Evolutionary conservation across 2,888 invertebrate genomes (phyloP).

Genomic region (Alloplasta piceator): DNA sequence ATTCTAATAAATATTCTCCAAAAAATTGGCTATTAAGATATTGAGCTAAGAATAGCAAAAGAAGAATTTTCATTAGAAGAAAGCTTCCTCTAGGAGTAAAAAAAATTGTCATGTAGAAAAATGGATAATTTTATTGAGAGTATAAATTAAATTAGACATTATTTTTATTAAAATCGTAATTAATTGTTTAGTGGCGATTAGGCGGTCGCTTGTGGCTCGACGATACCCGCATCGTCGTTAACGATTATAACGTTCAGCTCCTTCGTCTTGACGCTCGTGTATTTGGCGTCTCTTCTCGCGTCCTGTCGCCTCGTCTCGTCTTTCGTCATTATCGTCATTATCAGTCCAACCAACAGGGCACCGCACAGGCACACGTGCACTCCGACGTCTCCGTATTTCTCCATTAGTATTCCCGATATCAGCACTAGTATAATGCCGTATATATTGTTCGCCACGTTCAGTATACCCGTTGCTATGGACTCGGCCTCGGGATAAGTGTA

Average conservation of each 20-base stretch:
- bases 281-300: constrained; percentile 67
- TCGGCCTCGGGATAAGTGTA: constrained; percentile 90
- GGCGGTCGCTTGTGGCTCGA: constrained; percentile 4
- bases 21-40: no score
- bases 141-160: no score
- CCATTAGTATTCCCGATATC: constrained; percentile 76
- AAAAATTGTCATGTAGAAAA: no score
- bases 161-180: no score
- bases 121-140: no score
- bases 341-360: constrained; percentile 75
- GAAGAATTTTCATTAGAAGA: no score
- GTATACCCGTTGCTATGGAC: constrained; percentile 88
- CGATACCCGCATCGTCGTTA: background rate
- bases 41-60: no score
- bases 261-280: constrained; percentile 45
- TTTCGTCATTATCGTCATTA: constrained; percentile 76
- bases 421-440: constrained; percentile 79
- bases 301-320: constrained; percentile 78
- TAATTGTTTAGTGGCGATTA: background rate
- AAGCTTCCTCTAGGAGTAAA: no score
- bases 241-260: constrained; percentile 19
- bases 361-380: constrained; percentile 78
- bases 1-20: no score
- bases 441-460: constrained; percentile 85
- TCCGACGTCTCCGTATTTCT: constrained; percentile 77